Evolutionary conservation across 1,140 invertebrate species (phyloP).

Genomic region (Cydia splendana): DNA sequence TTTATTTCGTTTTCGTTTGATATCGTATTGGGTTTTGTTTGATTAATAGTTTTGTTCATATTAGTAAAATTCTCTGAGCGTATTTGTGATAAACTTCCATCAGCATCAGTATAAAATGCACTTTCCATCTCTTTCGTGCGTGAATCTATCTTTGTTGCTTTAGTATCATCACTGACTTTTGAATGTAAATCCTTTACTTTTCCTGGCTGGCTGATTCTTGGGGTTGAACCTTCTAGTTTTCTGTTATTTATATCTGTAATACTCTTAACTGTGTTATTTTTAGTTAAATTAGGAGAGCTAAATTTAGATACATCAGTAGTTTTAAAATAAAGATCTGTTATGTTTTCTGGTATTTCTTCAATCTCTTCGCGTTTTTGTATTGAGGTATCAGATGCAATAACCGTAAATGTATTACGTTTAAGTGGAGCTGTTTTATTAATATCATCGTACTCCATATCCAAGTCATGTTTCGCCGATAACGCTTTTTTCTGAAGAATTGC

Average conservation of each 20-base stretch:
- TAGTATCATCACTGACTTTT: not conserved
- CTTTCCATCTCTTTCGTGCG: not conserved
- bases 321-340: not conserved
- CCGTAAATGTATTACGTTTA: slow-evolving; percentile 13
- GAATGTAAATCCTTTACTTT: not conserved
- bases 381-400: not conserved
- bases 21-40: not conserved
- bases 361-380: slow-evolving; percentile 1
- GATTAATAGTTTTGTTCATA: not conserved
- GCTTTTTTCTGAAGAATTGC: not conserved
- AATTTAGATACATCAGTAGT: not conserved
- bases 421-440: not conserved
- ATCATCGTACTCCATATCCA: not conserved
- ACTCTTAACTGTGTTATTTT: not conserved
- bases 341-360: not conserved
- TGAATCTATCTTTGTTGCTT: not conserved
- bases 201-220: not conserved
- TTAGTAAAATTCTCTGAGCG: not conserved
- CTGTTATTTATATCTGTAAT: not conserved
- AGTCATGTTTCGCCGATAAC: not conserved
- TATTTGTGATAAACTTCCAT: not conserved
- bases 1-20: not conserved
- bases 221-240: not conserved
- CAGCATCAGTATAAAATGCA: not conserved
- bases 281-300: not conserved